A percentile compares a stretch with the other conserved stretches of the same genome.
Conservation (phyloP, 2,113 vertebrate species). For the Ctenodactylus gundi region DNA sequence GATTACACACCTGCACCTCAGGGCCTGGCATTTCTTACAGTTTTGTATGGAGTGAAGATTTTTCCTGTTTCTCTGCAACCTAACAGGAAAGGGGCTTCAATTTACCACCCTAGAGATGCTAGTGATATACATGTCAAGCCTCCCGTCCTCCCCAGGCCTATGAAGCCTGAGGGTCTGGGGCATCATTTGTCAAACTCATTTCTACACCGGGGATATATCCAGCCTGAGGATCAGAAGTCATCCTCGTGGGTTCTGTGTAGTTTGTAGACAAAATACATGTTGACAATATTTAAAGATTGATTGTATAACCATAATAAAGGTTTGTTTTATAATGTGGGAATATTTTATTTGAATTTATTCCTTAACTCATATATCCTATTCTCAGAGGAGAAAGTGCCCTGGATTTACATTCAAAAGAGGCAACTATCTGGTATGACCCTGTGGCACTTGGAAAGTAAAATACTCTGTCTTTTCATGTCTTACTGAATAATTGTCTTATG, state of each 20-base stretch:
- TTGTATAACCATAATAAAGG: neutral
- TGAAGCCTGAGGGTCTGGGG: neutral
- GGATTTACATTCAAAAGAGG: neutral
- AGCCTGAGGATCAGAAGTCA: neutral
- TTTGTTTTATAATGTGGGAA: neutral
- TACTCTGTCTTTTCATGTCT: neutral
- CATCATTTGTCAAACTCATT: neutral
- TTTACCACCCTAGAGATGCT: neutral
- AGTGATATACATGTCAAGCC: too few relatives aligned
- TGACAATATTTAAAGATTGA: neutral
- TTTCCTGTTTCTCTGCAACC: neutral
- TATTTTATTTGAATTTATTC: neutral
- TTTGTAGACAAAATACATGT: neutral
- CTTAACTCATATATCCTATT: neutral
- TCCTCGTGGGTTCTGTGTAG: neutral
- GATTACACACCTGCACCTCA: too few relatives aligned
- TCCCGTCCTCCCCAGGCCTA: neutral
- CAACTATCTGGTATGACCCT: neutral
- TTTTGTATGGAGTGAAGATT: neutral
- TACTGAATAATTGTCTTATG: neutral
- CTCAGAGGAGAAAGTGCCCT: neutral
- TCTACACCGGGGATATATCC: neutral
- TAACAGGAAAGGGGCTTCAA: neutral
- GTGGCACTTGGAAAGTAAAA: neutral
- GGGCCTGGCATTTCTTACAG: too few relatives aligned